Base-by-base conservation (phyloP, 2,888 invertebrate genomes). In the Euplexia lucipara region DNA sequence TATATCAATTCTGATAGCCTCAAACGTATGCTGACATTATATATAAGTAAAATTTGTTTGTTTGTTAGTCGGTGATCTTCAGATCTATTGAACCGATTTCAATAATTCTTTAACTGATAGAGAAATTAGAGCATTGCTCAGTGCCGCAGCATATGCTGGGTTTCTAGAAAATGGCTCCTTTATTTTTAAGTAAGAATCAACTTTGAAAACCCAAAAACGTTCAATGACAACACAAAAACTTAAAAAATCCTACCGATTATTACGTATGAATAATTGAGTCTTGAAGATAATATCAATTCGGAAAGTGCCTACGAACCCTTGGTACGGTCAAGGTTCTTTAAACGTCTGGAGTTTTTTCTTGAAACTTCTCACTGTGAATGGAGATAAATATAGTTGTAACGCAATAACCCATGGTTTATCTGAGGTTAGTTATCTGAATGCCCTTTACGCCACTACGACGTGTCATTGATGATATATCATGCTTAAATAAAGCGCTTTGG, bases 381-480 rank as follows among this genome's bases (percentile, higher is more conserved):
- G 34, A 30, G 57, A 75, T 70, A 72, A 64, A 18, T 1, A 44
- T 26, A 14, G 3, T 10, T 37, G 47, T 30, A 52, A 68, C 58
- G 72, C 42, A 54, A 30, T 54, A 52, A 56, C 45, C 49, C n/a
- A 53, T 42, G 5, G n/a, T 58, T 32, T 56, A 57, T 58, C 63
- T 53, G 26, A 41, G 62, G 70, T 70, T 47, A 56, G 39, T 18
- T 70, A 70, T 75, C 63, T 32, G 9, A 0, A 6, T 73, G 70
- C 58, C 64, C 70, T 75, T 47, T 75, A 45, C 16, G n/a, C 42
- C 8, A 34, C 8, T 35, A 34, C 47, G 57, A 37, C 32, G n/a
- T 37, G 14, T n/a, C 10, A 0, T 16, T 26, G 22, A 12, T 41
- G 26, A 32, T 44, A 12, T 14, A n/a, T 30, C 3, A 35, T 6